Base-by-base conservation (phyloP, 1,140 invertebrate species). In the Temnothorax nylanderi region DNA sequence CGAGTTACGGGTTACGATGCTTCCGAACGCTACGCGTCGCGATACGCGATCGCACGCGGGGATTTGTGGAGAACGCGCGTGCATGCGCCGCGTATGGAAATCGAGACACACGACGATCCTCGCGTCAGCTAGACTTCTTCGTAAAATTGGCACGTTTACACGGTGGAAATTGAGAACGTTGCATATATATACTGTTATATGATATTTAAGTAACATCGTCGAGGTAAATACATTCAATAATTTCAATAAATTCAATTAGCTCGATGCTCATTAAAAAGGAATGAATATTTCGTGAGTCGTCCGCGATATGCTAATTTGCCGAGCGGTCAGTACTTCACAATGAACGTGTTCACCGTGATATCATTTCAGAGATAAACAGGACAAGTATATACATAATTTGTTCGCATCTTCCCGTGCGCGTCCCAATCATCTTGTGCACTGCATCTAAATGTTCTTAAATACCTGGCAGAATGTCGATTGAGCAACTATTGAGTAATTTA, bases 1-100 rank as follows among this genome's bases (percentile, higher is more conserved):
- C 32, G 67, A 65, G 86, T 88, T 80, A 44, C 60, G 49, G 88
- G 44, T 89, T 89, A 77, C 87, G 75, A 65, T n/a, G 76, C 34
- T 76, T 54, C 76, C 56, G 88, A 75, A 64, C 86, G 86, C 21
- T 64, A 64, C 72, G 71, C 65, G 67, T 21, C 44, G 56, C 74
- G 76, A 58, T n/a, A 67, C 80, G 49, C 67, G 37, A 88, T 89
- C 77, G 88, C 77, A 51, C 37, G 64, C 49, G 49, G 16, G 16
- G 86, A 85, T 34, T 44, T 65, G 54, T 51, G 71, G 32, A 76
- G 69, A 86, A 26, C 34, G 56, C 47, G 51, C 51, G 67, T 37
- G n/a, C 32, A 49, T 26, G 8, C 13, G n/a, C 32, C 51, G 44
- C 13, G 41, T 34, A 62, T 71, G 47, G 56, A 54, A 72, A 72